Base-by-base conservation (phyloP, 92 coral and sea anemone species). In the Parazoanthus atlanticus region DNA sequence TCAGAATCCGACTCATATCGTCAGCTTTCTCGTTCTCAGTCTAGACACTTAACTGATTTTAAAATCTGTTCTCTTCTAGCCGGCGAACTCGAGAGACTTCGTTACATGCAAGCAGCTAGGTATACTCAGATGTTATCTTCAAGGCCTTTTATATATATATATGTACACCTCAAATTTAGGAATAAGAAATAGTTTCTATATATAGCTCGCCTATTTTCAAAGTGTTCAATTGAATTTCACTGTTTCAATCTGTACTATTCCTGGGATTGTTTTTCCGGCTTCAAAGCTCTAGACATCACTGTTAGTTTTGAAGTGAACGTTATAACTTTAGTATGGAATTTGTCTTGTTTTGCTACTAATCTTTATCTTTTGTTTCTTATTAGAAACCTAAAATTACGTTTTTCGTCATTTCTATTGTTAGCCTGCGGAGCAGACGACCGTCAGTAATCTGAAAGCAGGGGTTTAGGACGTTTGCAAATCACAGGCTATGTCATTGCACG, bases 251-350 rank as follows among this genome's bases (percentile, higher is more conserved):
- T 66, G 72, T 66, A 6, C 72, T 66, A 66, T 66, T 66, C 31
- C 72, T 66, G 31, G 72, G 3, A 8, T 66, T 66, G 72, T 66
- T 66, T 66, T 66, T 66, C 72, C 72, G 70, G 72, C 72, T 66
- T 25, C 29, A 26, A 66, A 66, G 72, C 72, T 6, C 72, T 66
- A 66, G 72, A 66, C 19, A 11, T 25, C 29, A 26, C 29, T 25
- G 72, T 66, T 25, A 64, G 70, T 64, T 26, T 64, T 26, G 70
- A 19, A 64, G 26, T 64, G 12, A 66, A 66, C 72, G 72, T 25
- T n/a, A 26, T 11, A 66, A 23, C 29, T 23, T 25, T 66, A 0
- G 72, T n/a, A 66, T 66, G 72, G 72, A n/a, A 7, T 23, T 66
- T 66, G 58, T 52, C 12, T 16, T 3, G 3, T 49, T 49, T 49